phyloP scores from a whole-genome alignment of 2,888 invertebrate species.

The Himalopsyche tibetana region DNA sequence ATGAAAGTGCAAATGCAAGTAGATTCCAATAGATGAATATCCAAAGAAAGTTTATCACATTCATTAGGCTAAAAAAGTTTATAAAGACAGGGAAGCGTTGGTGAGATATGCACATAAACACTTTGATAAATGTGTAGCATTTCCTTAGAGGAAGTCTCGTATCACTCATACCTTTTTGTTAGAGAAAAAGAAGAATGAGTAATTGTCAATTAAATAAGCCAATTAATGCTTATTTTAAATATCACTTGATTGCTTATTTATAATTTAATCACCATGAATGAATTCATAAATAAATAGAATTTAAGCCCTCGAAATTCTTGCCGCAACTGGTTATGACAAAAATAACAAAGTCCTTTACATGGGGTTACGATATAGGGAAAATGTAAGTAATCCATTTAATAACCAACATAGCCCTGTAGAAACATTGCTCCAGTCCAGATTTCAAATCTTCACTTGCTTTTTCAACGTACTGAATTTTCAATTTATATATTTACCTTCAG shows the following conservation, averaged over 20 bases:
- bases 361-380: too few species aligned
- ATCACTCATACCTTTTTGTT: too few species aligned
- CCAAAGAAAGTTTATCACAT: constrained; percentile 1
- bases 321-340: too few species aligned
- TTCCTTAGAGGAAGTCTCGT: background rate
- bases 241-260: background rate
- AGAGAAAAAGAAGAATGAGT: constrained; percentile 1
- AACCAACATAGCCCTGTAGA: too few species aligned
- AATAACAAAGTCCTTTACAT: too few species aligned
- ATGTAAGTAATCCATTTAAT: too few species aligned
- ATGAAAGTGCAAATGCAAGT: constrained; percentile 23
- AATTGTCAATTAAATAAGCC: background rate
- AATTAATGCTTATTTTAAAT: background rate
- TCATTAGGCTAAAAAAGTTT: background rate
- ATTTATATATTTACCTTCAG: too few species aligned
- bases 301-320: too few species aligned
- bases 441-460: too few species aligned
- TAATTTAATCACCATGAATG: background rate
- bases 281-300: too few species aligned
- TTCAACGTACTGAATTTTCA: too few species aligned
- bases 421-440: too few species aligned
- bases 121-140: background rate
- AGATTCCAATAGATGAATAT: constrained; percentile 12
- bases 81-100: constrained; percentile 11
- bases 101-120: background rate